Conservation (phyloP, 1,140 invertebrate genomes). For the Helicoverpa armigera region DNA sequence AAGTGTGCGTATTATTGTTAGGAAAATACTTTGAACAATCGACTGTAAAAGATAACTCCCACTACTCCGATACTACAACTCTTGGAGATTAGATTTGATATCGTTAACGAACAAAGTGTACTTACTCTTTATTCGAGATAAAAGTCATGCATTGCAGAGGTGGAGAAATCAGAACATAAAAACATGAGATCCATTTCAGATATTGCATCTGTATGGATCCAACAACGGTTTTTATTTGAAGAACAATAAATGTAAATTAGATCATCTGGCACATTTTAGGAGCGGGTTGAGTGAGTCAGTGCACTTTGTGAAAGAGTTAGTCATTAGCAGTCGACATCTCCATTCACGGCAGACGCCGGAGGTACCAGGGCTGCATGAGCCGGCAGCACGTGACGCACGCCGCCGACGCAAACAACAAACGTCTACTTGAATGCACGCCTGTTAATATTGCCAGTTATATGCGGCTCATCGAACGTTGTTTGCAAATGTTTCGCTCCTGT, state of each 20-base stretch:
- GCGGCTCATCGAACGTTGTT: neutral
- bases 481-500: neutral
- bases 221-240: slow-evolving; percentile 1
- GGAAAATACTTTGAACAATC: neutral
- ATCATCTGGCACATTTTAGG: slow-evolving; percentile 20
- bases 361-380: slow-evolving; percentile 14
- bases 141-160: too few species aligned
- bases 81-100: slow-evolving; percentile 6
- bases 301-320: slow-evolving; percentile 33
- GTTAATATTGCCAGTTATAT: neutral
- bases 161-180: too few species aligned
- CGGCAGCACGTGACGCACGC: slow-evolving; percentile 20
- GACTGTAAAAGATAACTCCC: neutral
- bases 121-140: neutral
- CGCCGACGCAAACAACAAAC: slow-evolving; percentile 12
- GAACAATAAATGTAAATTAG: slow-evolving; percentile 36
- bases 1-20: slow-evolving; percentile 17
- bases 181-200: neutral
- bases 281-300: slow-evolving; percentile 31
- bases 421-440: neutral
- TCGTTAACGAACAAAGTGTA: neutral
- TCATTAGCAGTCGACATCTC: slow-evolving; percentile 5
- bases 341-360: slow-evolving; percentile 1
- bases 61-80: slow-evolving; percentile 13
- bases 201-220: neutral